A percentile compares a stretch with the other conserved stretches of the same genome.
Conservation (phyloP, 2,113 vertebrate species). For the Typhlomys cinereus region DNA sequence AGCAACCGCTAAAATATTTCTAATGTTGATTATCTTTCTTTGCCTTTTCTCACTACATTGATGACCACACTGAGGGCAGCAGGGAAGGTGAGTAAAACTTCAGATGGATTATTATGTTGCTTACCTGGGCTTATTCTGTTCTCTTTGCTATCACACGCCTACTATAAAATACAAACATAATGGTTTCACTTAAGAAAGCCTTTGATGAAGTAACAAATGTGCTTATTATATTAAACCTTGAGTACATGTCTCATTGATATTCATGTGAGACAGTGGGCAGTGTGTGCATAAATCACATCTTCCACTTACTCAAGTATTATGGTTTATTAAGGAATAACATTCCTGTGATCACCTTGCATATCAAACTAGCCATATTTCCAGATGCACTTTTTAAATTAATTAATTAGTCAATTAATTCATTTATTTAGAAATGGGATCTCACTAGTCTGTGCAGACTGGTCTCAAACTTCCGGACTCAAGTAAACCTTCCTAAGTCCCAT, state of each 20-base stretch:
- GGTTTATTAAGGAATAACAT: neutral
- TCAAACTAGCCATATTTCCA: conserved; percentile 14
- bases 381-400: neutral
- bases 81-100: neutral
- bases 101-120: neutral
- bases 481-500: neutral
- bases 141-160: too few relatives aligned
- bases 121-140: neutral
- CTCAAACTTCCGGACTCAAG: neutral
- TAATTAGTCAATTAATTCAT: neutral
- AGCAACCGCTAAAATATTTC: neutral
- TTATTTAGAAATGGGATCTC: neutral
- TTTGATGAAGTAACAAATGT: neutral
- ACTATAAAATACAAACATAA: neutral
- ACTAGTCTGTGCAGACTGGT: neutral
- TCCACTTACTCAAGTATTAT: neutral
- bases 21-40: neutral
- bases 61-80: neutral
- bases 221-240: neutral
- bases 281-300: neutral
- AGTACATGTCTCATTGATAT: neutral
- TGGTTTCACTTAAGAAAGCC: neutral
- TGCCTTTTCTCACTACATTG: neutral
- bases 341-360: neutral
- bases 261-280: neutral